phyloP scores from a whole-genome alignment of 1,140 invertebrate genomes.

The Paraescarpia echinospica region DNA sequence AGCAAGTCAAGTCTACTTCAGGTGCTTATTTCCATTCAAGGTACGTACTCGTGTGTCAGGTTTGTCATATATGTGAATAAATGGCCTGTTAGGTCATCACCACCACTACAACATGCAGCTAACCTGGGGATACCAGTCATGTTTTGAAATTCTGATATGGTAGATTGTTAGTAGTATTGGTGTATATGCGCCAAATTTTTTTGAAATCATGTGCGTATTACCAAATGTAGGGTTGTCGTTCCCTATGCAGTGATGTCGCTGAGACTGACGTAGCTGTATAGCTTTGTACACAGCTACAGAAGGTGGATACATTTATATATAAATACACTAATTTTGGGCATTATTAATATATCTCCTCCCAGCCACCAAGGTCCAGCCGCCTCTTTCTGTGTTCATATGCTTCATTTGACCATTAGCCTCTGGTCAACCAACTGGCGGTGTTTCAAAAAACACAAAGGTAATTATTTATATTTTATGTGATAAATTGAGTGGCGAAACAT shows the following conservation, averaged over 20 bases:
- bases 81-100: background rate
- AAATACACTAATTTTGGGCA: too few relatives aligned
- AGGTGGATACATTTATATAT: too few relatives aligned
- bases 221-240: background rate
- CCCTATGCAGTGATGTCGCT: background rate
- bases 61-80: background rate
- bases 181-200: too few relatives aligned
- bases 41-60: constrained; percentile 42
- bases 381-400: too few relatives aligned
- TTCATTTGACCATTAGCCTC: too few relatives aligned
- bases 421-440: too few relatives aligned
- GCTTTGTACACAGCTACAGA: background rate
- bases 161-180: background rate
- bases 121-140: background rate
- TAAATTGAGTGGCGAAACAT: too few relatives aligned
- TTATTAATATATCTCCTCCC: too few relatives aligned
- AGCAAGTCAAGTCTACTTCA: constrained; percentile 53
- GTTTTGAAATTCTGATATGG: background rate
- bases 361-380: too few relatives aligned
- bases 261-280: background rate
- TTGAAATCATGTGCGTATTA: background rate
- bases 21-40: constrained; percentile 92
- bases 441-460: too few relatives aligned
- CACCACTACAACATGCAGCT: background rate
- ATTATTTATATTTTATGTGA: too few relatives aligned